These are phyloP conservation scores for Argopecten irradians DNA, from an alignment of 1,140 invertebrate genomes.

Conservation along the genomic window DNA sequence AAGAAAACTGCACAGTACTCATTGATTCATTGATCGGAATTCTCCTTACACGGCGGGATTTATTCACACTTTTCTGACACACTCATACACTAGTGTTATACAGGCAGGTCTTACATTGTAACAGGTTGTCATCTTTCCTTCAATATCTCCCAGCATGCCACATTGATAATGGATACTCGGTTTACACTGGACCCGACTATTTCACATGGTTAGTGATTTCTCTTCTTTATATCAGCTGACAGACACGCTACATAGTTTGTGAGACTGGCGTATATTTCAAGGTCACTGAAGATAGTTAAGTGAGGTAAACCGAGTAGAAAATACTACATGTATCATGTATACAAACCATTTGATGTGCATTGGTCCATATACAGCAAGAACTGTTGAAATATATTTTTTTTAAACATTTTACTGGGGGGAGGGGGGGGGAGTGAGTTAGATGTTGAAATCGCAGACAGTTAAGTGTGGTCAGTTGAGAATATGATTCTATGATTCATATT, in stretches of 20 bases:
- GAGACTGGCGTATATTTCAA: neutral
- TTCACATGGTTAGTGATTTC: neutral
- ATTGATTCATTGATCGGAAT: neutral
- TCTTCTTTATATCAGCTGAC: neutral
- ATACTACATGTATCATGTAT: neutral
- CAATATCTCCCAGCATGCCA: constrained; percentile 19
- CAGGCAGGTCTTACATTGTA: neutral
- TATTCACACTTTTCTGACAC: neutral
- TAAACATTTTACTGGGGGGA: too few relatives aligned
- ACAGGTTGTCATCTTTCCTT: neutral
- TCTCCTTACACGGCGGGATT: neutral
- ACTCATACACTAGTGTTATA: neutral
- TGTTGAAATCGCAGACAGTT: neutral
- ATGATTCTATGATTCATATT: neutral
- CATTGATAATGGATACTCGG: neutral
- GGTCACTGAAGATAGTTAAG: neutral
- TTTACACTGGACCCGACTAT: neutral
- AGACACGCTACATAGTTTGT: neutral
- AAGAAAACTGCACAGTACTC: neutral
- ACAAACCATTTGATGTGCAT: neutral
- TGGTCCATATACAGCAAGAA: neutral
- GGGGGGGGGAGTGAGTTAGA: too few relatives aligned
- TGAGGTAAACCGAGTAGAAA: neutral
- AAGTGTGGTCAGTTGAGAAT: neutral
- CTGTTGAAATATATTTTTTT: neutral